Conservation (phyloP, 2,113 vertebrate species). For the Piaya cayana region DNA sequence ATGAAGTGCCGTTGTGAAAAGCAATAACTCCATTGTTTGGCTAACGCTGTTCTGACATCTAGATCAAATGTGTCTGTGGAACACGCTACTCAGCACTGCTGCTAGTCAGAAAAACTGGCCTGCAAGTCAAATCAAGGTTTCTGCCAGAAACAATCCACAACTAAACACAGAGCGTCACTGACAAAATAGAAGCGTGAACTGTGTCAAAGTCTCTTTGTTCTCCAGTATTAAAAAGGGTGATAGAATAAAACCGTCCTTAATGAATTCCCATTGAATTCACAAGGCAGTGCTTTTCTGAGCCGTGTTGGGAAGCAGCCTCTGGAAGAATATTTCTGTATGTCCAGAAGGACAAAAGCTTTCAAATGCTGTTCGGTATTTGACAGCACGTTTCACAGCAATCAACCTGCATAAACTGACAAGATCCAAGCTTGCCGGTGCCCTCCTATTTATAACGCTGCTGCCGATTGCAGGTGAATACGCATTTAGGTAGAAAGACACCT, state of each 20-base stretch:
- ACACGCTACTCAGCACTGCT: not conserved
- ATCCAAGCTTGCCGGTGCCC: not conserved
- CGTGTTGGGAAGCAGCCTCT: not conserved
- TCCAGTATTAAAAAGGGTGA: not conserved
- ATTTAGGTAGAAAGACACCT: not conserved
- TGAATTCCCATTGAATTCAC: conserved; percentile 20
- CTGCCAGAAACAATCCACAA: not conserved
- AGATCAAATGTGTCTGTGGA: not conserved
- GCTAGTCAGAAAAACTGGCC: not conserved
- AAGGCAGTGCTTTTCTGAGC: conserved; percentile 19
- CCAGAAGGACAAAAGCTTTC: not conserved
- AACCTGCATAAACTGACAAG: not conserved
- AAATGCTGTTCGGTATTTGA: not conserved
- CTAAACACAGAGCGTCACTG: not conserved
- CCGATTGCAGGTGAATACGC: conserved; percentile 9
- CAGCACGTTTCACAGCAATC: not conserved
- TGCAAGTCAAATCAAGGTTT: not conserved
- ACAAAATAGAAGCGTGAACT: not conserved
- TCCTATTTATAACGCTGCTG: not conserved
- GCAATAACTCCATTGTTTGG: not conserved
- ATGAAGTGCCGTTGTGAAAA: not conserved
- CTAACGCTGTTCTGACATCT: not conserved
- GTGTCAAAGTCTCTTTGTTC: not conserved
- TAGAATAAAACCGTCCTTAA: not conserved
- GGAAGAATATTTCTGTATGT: not conserved